Evolutionary conservation across 2,888 invertebrate species (phyloP).

Genomic region (Pyralis farinalis): DNA sequence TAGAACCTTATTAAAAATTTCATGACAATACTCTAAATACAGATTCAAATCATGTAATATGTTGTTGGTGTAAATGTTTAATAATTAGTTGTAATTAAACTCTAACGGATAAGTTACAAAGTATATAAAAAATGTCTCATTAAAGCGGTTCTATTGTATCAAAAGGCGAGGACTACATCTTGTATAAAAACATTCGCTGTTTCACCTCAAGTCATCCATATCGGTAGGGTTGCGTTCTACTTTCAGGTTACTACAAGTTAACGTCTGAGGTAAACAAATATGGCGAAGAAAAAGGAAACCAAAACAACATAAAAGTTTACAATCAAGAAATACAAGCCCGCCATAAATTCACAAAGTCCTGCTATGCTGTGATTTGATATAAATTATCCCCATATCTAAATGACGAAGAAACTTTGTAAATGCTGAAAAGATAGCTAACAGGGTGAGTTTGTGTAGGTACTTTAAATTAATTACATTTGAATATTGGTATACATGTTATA

Average conservation of each 20-base stretch:
- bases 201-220: slow-evolving; percentile 2
- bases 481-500: too few species aligned
- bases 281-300: slow-evolving; percentile 1
- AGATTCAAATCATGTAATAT: too few species aligned
- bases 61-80: too few species aligned
- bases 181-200: background rate
- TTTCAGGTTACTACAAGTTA: slow-evolving; percentile 11
- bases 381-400: slow-evolving; percentile 11
- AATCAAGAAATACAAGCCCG: slow-evolving; percentile 11
- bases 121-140: too few species aligned
- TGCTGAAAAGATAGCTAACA: slow-evolving; percentile 9
- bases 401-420: slow-evolving; percentile 9
- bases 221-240: slow-evolving; percentile 13
- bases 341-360: slow-evolving; percentile 13
- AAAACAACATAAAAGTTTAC: slow-evolving; percentile 18
- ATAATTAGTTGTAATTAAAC: too few species aligned
- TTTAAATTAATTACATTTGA: too few species aligned
- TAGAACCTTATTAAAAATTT: too few species aligned
- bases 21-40: too few species aligned
- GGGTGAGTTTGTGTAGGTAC: slow-evolving; percentile 5
- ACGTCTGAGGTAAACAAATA: slow-evolving; percentile 1
- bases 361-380: slow-evolving; percentile 10
- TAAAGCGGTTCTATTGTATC: background rate
- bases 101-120: too few species aligned
- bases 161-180: background rate